phyloP scores from a whole-genome alignment of 2,797 vertebrate genomes.

The Labroides dimidiatus region DNA sequence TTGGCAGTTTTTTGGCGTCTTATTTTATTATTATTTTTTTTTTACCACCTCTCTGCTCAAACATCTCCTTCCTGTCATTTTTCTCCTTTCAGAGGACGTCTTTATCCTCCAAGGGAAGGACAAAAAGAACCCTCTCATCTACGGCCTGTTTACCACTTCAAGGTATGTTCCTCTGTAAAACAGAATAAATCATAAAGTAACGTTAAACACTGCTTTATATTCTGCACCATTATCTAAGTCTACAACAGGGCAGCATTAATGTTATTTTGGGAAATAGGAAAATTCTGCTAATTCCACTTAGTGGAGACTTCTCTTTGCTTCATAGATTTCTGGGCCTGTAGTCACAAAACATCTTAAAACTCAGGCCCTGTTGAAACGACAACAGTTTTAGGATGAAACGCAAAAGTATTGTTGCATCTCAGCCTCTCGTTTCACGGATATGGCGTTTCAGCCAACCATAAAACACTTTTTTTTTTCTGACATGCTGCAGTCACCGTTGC shows the following conservation, averaged over 20 bases:
- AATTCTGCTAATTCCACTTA: constrained; percentile 13
- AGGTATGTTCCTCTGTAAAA: constrained; percentile 71
- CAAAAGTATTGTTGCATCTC: too few relatives aligned
- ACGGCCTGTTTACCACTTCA: constrained; percentile 86
- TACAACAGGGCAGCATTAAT: constrained; percentile 8
- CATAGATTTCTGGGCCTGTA: background rate
- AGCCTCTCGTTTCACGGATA: too few relatives aligned
- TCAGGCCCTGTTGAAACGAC: too few relatives aligned
- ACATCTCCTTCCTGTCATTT: constrained; percentile 9
- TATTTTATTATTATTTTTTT: too few relatives aligned
- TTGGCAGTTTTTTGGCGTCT: constrained; percentile 17
- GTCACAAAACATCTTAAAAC: too few relatives aligned
- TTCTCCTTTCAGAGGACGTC: constrained; percentile 81
- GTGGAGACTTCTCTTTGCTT: constrained; percentile 11
- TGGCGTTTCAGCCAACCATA: too few relatives aligned
- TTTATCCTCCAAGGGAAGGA: constrained; percentile 86
- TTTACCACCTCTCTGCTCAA: background rate
- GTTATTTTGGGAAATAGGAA: constrained; percentile 1
- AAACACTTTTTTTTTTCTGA: too few relatives aligned
- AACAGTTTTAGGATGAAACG: constrained; percentile 3
- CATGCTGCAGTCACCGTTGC: too few relatives aligned
- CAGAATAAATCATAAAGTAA: too few relatives aligned
- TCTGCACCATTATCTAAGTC: background rate
- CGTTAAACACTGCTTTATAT: too few relatives aligned
- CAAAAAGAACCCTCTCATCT: constrained; percentile 88